These are phyloP conservation scores for Parasteatoda lunata DNA, from an alignment of 2,888 invertebrate genomes.

Conservation along the genomic window DNA sequence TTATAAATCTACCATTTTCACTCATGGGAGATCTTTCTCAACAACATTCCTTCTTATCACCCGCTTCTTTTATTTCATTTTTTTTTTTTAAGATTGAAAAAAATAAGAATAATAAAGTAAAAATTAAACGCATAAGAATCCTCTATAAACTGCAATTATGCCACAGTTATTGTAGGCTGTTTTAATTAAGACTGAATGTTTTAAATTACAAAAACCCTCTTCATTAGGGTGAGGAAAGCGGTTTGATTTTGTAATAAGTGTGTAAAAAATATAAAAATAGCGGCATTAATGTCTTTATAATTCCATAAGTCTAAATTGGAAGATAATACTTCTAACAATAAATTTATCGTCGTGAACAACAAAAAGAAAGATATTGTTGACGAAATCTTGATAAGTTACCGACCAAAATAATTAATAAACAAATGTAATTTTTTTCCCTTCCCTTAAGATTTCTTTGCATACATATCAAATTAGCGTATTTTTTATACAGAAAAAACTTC, in stretches of 20 bases:
- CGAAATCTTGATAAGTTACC: background rate
- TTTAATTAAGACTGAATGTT: slow-evolving; percentile 64
- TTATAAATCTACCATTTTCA: background rate
- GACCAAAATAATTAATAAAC: background rate
- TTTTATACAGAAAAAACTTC: too few species aligned
- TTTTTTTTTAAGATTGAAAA: too few species aligned
- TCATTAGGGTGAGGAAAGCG: slow-evolving; percentile 40
- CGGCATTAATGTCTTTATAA: slow-evolving; percentile 43
- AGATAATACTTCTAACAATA: slow-evolving; percentile 52
- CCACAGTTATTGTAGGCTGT: slow-evolving; percentile 48
- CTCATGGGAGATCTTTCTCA: slow-evolving; percentile 7
- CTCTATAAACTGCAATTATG: slow-evolving; percentile 36
- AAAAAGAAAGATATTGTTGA: background rate
- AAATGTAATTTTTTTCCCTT: background rate
- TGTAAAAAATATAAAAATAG: slow-evolving; percentile 52
- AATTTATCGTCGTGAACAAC: slow-evolving; percentile 27
- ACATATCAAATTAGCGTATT: background rate
- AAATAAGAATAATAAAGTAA: too few species aligned
- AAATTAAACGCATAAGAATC: too few species aligned
- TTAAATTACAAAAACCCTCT: slow-evolving; percentile 23
- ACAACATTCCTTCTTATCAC: slow-evolving; percentile 19
- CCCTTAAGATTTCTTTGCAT: background rate
- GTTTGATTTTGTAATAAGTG: slow-evolving; percentile 50
- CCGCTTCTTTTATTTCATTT: background rate
- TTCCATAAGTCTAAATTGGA: slow-evolving; percentile 59